phyloP scores from a whole-genome alignment of 1,140 invertebrate genomes.

The Drosophila funebris region DNA sequence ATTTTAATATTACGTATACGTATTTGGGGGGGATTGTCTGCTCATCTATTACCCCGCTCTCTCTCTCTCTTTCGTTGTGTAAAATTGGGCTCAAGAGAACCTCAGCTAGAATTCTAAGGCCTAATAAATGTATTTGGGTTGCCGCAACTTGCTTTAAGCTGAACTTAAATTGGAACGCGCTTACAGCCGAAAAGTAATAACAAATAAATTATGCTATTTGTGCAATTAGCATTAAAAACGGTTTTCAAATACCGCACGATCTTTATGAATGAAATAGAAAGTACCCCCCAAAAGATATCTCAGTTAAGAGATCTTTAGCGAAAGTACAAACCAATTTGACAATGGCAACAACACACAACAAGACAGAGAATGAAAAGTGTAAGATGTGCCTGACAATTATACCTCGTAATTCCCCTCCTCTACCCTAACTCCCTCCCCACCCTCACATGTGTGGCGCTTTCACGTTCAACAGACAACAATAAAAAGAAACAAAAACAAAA shows the following conservation, averaged over 20 bases:
- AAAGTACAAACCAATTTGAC: constrained; percentile 57
- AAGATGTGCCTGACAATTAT: constrained; percentile 28
- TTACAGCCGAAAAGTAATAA: no score
- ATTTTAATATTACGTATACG: constrained; percentile 74
- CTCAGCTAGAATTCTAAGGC: constrained; percentile 31
- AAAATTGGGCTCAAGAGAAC: constrained; percentile 29
- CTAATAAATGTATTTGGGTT: constrained; percentile 70
- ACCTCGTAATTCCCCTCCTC: background rate
- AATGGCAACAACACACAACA: constrained; percentile 8
- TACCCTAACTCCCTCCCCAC: background rate
- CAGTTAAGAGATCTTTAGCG: constrained; percentile 52
- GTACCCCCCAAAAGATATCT: constrained; percentile 62
- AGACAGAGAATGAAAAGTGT: constrained; percentile 21
- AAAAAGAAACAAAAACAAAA: no score
- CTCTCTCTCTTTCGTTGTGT: background rate
- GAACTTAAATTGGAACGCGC: background rate
- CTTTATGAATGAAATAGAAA: constrained; percentile 77
- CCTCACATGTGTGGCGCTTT: constrained; percentile 55
- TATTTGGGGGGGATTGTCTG: background rate
- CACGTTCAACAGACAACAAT: no score
- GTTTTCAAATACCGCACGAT: constrained; percentile 48
- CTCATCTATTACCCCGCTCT: background rate
- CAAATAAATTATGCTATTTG: no score
- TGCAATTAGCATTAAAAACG: constrained; percentile 35
- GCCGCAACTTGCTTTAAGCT: constrained; percentile 2